phyloP scores from a whole-genome alignment of 1,140 invertebrate species.

The Formica exsecta region DNA sequence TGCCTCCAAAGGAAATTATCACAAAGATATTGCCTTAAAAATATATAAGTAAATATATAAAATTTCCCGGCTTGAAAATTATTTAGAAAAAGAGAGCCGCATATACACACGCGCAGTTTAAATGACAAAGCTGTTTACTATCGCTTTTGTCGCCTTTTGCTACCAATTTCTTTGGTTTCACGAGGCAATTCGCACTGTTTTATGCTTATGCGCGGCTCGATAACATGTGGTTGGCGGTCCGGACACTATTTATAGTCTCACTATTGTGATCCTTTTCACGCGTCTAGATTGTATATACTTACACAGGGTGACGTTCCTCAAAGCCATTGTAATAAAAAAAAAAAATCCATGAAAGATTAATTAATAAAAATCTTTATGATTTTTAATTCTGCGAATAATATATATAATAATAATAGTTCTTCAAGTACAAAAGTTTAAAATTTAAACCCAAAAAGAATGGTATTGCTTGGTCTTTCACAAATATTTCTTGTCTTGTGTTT shows the following conservation, averaged over 20 bases:
- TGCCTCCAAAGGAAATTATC: neutral
- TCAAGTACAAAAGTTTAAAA: neutral
- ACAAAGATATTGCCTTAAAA: neutral
- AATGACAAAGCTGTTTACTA: neutral
- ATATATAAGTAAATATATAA: neutral
- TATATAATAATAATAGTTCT: neutral
- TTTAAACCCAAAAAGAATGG: too few species aligned
- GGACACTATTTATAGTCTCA: slow-evolving; percentile 47
- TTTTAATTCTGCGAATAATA: neutral
- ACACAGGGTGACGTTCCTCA: neutral
- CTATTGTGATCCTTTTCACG: slow-evolving; percentile 23
- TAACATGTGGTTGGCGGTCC: slow-evolving; percentile 70
- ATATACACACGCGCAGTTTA: neutral
- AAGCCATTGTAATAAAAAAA: neutral
- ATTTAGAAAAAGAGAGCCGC: too few species aligned
- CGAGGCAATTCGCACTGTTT: slow-evolving; percentile 57
- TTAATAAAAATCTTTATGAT: neutral
- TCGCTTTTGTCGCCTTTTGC: slow-evolving; percentile 2
- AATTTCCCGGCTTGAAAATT: neutral
- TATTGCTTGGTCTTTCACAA: too few species aligned
- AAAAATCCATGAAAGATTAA: neutral
- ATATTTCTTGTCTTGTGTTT: too few species aligned
- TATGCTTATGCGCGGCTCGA: slow-evolving; percentile 49
- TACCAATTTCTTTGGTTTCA: slow-evolving; percentile 44
- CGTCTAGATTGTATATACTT: slow-evolving; percentile 10